Base-by-base conservation (phyloP, 2,113 vertebrate species). In the Chloropsis hardwickii region DNA sequence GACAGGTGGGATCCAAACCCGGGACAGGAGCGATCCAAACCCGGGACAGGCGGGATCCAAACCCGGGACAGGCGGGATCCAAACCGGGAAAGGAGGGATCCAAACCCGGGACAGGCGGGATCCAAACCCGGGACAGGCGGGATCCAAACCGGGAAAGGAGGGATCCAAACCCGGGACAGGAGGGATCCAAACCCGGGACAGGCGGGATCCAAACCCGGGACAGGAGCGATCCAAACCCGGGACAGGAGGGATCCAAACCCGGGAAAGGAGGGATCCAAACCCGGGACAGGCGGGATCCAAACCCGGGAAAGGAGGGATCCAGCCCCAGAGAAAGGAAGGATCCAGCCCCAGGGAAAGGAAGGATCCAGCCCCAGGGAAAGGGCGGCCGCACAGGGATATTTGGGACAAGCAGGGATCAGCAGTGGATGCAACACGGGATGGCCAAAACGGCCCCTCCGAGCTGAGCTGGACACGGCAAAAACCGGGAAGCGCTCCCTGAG, bases 281-380 rank as follows among this genome's bases (percentile, higher is more conserved):
- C 15, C 42, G 37, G 37, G 37, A 37, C 8, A 37, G 37, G 37
- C 37, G 37, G 12, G 19, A 16, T 15, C 12, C 57, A 44, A 6
- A 9, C 37, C 23, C 1, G 11, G 31, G 14, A 14, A 44, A 44
- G 9, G 39, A 22, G 0, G 54, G 65, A 48, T 47, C 3, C 22
- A 11, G 1, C 4, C 0, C 19, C 14, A 1, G 11, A 27, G 10
- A 24, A 79, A n/a, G 20, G 54, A 11, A 2, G 60, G 53, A 80
- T 4, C 1, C 39, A 1, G 9, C 2, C 12, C 20, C 1, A 37
- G 37, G 45, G 45, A 47, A 71, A 33, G 9, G 21, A 33, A 7
- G 48, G 28, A 23, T 13, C 4, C 15, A 12, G 8, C 2, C 7
- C 10, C 27, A 18, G 28, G 37, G 21, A 19, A 40, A 10, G 56